phyloP scores from a whole-genome alignment of 2,888 invertebrate genomes.

The Flabesymbios commensalis region DNA sequence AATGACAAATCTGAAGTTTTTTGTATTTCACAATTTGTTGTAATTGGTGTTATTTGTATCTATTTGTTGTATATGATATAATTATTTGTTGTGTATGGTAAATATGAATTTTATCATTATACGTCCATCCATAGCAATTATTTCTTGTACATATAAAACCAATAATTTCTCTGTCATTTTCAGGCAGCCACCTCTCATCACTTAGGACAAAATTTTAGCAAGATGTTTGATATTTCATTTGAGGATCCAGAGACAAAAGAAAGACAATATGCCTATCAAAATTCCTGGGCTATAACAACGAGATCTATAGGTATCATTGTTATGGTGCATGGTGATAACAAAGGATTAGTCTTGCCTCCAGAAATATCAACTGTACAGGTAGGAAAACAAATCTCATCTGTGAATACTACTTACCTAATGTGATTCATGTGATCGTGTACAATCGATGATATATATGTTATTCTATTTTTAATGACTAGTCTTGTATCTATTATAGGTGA shows the following conservation, averaged over 20 bases:
- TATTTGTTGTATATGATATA: no score
- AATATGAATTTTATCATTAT: no score
- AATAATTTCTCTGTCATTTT: no score
- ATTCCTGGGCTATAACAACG: conserved; percentile 98
- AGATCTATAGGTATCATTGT: conserved; percentile 83
- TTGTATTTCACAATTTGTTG: no score
- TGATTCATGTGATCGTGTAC: no score
- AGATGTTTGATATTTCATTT: conserved; percentile 96
- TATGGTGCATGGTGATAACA: conserved; percentile 92
- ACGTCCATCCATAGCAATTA: no score
- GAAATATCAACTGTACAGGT: conserved; percentile 70
- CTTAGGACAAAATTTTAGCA: conserved; percentile 98
- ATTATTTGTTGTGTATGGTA: no score
- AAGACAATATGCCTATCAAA: conserved; percentile 81
- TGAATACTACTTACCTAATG: no score
- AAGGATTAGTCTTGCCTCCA: conserved; percentile 94
- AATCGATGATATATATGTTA: background rate
- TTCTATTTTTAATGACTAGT: background rate
- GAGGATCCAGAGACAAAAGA: conserved; percentile 86
- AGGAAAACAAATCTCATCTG: background rate
- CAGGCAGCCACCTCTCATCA: conserved; percentile 95
- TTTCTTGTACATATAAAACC: no score
- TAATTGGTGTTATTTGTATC: no score
- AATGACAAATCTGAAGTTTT: no score
- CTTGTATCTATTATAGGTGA: conserved; percentile 61